phyloP scores from a whole-genome alignment of 2,797 vertebrate genomes.

The Galagoides demidoff region DNA sequence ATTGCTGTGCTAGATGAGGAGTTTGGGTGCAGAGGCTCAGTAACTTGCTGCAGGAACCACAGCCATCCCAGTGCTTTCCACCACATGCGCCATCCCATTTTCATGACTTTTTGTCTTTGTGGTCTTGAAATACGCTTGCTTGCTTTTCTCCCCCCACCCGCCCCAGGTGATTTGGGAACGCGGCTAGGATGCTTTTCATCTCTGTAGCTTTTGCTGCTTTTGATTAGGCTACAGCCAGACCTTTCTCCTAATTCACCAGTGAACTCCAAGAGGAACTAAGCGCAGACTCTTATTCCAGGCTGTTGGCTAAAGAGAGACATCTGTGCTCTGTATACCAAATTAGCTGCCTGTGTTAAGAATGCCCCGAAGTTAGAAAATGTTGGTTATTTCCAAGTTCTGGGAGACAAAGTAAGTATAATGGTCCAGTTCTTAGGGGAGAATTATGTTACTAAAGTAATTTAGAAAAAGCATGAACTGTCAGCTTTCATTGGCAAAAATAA shows the following conservation, averaged over 20 bases:
- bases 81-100: background rate
- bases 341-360: background rate
- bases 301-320: constrained; percentile 35
- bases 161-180: background rate
- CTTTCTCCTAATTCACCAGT: background rate
- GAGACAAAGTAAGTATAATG: background rate
- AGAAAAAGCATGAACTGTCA: constrained; percentile 18
- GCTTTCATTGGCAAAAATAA: background rate
- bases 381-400: background rate
- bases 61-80: background rate
- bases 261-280: background rate
- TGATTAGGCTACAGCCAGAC: background rate
- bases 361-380: background rate
- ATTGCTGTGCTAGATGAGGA: background rate
- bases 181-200: background rate
- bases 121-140: background rate
- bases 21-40: background rate
- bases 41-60: background rate
- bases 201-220: constrained; percentile 43
- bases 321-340: background rate
- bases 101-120: background rate
- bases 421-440: background rate
- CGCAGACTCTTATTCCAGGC: constrained; percentile 32
- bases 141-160: background rate
- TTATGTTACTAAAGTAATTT: background rate